phyloP scores from a whole-genome alignment of 2,113 vertebrate species.

The Serinus canaria region DNA sequence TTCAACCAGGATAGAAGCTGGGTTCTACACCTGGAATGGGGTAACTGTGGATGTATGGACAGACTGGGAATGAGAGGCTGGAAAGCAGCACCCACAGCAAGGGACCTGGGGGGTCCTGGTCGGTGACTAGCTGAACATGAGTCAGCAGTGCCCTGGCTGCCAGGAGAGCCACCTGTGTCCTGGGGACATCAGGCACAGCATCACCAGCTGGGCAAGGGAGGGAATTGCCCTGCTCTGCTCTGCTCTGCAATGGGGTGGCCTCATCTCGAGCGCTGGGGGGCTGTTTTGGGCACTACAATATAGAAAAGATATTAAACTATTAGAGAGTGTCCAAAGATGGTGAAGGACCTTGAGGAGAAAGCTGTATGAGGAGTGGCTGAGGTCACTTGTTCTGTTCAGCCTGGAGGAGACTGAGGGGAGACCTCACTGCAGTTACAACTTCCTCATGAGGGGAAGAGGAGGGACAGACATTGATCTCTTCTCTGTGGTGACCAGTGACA shows the following conservation, averaged over 20 bases:
- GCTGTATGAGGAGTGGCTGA: accelerated
- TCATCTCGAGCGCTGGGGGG: accelerated
- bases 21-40: not conserved
- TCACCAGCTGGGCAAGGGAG: accelerated
- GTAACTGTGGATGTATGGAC: not conserved
- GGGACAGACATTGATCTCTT: not conserved
- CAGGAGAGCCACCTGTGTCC: not conserved
- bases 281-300: not conserved
- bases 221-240: not conserved
- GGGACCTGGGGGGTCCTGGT: not conserved
- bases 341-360: not conserved
- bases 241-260: accelerated
- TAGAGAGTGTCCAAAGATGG: no score
- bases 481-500: not conserved
- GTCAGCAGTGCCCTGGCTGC: not conserved
- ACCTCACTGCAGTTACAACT: not conserved
- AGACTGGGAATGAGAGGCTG: not conserved
- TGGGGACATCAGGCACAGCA: not conserved
- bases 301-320: not conserved
- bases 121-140: accelerated
- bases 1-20: accelerated
- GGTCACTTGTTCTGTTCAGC: not conserved
- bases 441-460: not conserved
- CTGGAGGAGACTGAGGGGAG: not conserved
- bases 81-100: not conserved